These are phyloP conservation scores for Mesorhabditis sp. DNA, from an alignment of 2,888 invertebrate genomes.

Conservation along the genomic window DNA sequence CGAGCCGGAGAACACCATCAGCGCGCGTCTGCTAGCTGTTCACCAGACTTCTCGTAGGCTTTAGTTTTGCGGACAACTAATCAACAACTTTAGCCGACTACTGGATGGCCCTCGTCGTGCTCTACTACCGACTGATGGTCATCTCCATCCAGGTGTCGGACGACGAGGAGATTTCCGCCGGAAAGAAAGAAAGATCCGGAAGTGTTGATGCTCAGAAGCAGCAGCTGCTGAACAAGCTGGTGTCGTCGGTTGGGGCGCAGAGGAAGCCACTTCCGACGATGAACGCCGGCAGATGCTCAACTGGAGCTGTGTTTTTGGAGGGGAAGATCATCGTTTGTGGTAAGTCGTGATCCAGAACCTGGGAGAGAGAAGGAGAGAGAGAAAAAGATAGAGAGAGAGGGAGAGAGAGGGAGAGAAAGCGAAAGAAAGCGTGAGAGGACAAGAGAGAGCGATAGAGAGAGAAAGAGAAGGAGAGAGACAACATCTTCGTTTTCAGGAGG, in stretches of 20 bases:
- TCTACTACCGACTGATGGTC: conserved; percentile 68
- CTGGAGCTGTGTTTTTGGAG: conserved; percentile 72
- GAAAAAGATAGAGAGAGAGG: no score
- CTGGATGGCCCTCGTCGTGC: conserved; percentile 68
- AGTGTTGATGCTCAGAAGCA: conserved; percentile 22
- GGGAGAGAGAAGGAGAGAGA: no score
- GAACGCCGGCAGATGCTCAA: conserved; percentile 72
- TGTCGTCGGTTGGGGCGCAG: conserved; percentile 33
- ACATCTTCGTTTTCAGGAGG: conserved; percentile 64
- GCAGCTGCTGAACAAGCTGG: conserved; percentile 34
- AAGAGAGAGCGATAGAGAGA: no score
- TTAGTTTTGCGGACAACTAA: background rate
- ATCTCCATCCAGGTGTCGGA: conserved; percentile 60
- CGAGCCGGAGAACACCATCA: conserved; percentile 48
- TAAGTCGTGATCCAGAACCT: conserved; percentile 37
- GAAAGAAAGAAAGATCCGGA: conserved; percentile 16
- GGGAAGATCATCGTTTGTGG: conserved; percentile 76
- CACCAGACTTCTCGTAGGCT: conserved; percentile 47
- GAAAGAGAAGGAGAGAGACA: no score
- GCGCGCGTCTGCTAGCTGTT: conserved; percentile 48
- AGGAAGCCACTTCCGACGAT: conserved; percentile 65
- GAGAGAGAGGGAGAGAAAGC: no score
- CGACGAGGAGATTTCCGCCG: conserved; percentile 41
- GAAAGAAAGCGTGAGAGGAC: no score
- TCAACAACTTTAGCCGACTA: conserved; percentile 55